Base-by-base conservation (phyloP, 2,113 vertebrate species). In the Trogon melanurus region DNA sequence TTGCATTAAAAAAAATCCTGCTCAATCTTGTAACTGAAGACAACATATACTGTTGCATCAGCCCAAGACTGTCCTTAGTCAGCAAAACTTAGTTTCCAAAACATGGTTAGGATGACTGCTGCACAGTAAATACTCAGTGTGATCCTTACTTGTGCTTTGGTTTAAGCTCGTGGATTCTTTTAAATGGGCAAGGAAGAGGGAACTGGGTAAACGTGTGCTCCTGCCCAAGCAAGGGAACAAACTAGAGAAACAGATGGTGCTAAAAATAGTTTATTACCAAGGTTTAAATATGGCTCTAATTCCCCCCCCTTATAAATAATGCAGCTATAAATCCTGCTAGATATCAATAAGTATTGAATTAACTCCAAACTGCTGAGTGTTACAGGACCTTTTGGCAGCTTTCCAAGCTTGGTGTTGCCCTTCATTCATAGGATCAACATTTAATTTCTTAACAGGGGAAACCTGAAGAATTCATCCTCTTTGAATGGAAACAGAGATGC, bases 381-480 rank as follows among this genome's bases (percentile, higher is more conserved):
- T 94, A 88, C 21, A 61, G 92, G 95, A 91, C 91, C 72, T 87
- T 87, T 67, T 96, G 93, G 95, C 95, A 72, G 93, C 89, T 93
- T 84, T 94, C 96, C 93, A 96, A 87, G 94, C 54, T 75, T 95
- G 80, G 72, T 91, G 80, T 93, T 95, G 84, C 91, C 81, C 83
- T 93, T 93, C 92, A 96, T 97, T 97, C 94, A 95, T 88, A 86
- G 91, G 92, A 96, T 96, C 94, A 93, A 89, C 79, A 54, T 97
- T 95, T 96, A 92, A 95, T 95, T 96, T 93, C 95, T 94, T 95
- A 91, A 88, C 51, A 38, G 92, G 81, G 89, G 90, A 88, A 92
- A 96, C 95, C 92, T 97, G 93, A 96, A 91, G 96, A 97, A 97
- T 97, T 95, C 88, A 89, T 96, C 88, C 88, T 86, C 88, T 96